Conservation (phyloP, 2,797 vertebrate species). For the Chelmon rostratus region DNA sequence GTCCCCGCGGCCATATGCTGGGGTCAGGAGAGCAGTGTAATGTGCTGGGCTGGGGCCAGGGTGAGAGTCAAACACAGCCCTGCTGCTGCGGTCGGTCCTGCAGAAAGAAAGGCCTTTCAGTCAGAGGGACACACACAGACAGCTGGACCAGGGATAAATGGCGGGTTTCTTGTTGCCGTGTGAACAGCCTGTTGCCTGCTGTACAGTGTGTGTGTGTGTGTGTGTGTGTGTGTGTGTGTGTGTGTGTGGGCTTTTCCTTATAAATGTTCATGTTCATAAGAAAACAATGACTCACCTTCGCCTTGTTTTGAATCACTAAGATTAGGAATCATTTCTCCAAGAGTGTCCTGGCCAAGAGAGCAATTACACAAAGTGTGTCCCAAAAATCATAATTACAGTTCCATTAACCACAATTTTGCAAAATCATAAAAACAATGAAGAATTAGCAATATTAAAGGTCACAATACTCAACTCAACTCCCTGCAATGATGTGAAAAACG, state of each 20-base stretch:
- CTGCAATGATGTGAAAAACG: not conserved
- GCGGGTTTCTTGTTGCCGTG: slow-evolving; percentile 8
- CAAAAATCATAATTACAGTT: not conserved
- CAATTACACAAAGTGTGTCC: not conserved
- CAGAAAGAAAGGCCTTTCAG: slow-evolving; percentile 61
- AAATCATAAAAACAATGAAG: not conserved
- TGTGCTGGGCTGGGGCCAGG: slow-evolving; percentile 19
- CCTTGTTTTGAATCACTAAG: not conserved
- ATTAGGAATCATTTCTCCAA: not conserved
- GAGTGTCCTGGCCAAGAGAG: not conserved
- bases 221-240: slow-evolving; percentile 7
- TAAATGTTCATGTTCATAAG: not conserved
- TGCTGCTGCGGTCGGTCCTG: slow-evolving; percentile 30
- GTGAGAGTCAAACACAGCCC: slow-evolving; percentile 26
- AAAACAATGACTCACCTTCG: not conserved
- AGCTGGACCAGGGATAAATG: slow-evolving; percentile 57
- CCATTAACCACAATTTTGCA: too few species aligned
- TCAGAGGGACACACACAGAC: slow-evolving; percentile 38
- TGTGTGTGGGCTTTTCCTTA: not conserved
- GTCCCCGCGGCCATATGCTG: slow-evolving; percentile 44
- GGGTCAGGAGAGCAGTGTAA: slow-evolving; percentile 55
- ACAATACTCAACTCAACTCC: not conserved
- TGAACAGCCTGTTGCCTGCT: slow-evolving; percentile 27
- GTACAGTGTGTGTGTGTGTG: slow-evolving; percentile 18
- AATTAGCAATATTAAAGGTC: not conserved